phyloP scores from a whole-genome alignment of 2,888 invertebrate species.

The Ptilodon capucinus region DNA sequence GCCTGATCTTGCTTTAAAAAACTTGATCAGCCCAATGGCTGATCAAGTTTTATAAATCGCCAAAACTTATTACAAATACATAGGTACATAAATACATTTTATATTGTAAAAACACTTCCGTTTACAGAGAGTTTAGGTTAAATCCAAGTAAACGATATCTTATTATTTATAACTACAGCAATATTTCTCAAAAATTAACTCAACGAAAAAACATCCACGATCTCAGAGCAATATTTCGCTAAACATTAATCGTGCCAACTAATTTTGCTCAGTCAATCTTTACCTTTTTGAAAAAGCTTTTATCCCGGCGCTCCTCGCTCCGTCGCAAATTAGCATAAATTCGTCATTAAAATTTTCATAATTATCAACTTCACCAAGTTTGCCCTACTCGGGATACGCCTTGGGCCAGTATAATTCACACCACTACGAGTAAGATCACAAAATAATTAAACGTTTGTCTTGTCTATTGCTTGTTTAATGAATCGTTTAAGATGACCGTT shows the following conservation, averaged over 20 bases:
- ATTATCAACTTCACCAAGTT: conserved; percentile 37
- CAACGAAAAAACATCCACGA: not conserved
- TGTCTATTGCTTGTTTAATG: conserved; percentile 9
- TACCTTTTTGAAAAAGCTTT: conserved; percentile 41
- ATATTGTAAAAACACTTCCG: too few species aligned
- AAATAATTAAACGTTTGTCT: conserved; percentile 19
- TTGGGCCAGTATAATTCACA: conserved; percentile 27
- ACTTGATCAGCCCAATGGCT: too few species aligned
- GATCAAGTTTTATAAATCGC: too few species aligned
- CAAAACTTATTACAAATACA: too few species aligned
- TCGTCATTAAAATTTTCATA: conserved; percentile 53
- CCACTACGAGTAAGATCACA: conserved; percentile 22
- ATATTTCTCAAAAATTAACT: not conserved
- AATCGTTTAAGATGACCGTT: conserved; percentile 11
- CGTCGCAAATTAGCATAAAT: conserved; percentile 55
- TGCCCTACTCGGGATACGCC: conserved; percentile 17
- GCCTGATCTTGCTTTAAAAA: too few species aligned
- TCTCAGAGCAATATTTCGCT: conserved; percentile 17
- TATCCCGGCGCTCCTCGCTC: conserved; percentile 27
- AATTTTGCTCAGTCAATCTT: conserved; percentile 47
- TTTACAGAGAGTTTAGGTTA: not conserved
- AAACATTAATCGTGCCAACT: conserved; percentile 23
- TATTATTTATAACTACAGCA: conserved; percentile 8
- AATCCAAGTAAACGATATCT: not conserved
- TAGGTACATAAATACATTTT: too few species aligned